phyloP scores from a whole-genome alignment of 2,797 vertebrate species.

The Alosa sapidissima region DNA sequence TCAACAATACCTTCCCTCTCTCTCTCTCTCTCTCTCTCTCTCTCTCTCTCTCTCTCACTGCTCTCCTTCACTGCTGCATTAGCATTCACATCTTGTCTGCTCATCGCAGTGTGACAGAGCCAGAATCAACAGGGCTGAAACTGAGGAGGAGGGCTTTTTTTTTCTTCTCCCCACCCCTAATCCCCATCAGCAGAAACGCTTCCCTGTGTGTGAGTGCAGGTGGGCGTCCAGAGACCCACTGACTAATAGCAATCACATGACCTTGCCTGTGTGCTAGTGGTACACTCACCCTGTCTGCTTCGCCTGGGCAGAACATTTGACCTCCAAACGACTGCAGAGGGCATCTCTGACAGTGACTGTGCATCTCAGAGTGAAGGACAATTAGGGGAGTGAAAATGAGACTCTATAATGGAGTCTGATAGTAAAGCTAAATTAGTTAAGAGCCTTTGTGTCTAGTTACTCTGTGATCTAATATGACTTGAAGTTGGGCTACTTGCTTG shows the following conservation, averaged over 20 bases:
- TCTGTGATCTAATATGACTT: neutral
- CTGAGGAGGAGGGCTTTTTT: neutral
- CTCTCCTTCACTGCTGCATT: slow-evolving; percentile 38
- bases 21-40: slow-evolving; percentile 28
- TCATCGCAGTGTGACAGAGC: slow-evolving; percentile 38
- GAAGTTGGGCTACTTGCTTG: neutral
- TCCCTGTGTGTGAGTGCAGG: slow-evolving; percentile 59
- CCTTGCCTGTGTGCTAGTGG: neutral
- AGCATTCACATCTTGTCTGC: slow-evolving; percentile 43
- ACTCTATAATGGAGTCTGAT: neutral
- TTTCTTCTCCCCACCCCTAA: neutral
- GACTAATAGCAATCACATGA: slow-evolving; percentile 25
- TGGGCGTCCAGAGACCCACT: slow-evolving; percentile 49
- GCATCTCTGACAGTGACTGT: neutral
- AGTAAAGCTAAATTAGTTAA: neutral
- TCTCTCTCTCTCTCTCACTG: slow-evolving; percentile 40
- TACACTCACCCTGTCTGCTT: neutral
- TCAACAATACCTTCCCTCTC: slow-evolving; percentile 47
- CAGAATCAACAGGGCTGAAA: slow-evolving; percentile 45
- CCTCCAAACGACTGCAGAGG: neutral
- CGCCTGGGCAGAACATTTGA: neutral
- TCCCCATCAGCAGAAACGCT: slow-evolving; percentile 59
- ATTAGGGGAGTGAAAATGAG: neutral
- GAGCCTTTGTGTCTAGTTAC: neutral
- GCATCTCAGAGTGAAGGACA: neutral